These are phyloP conservation scores for Anabas testudineus DNA, from an alignment of 2,797 vertebrate species.

Conservation along the genomic window DNA sequence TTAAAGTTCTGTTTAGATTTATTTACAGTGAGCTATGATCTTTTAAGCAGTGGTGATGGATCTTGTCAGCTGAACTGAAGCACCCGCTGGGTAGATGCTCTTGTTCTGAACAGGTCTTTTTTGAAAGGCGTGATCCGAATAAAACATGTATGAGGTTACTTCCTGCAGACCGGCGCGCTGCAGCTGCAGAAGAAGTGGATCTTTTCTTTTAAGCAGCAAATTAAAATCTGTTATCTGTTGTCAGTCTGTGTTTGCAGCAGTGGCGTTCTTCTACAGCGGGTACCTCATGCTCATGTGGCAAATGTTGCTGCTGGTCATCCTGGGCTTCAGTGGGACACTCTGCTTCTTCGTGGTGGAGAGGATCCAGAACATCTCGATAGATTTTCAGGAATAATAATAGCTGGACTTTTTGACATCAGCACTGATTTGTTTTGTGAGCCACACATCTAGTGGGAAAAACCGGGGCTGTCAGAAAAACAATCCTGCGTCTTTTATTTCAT, in stretches of 20 bases:
- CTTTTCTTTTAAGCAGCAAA: background rate
- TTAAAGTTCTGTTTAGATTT: background rate
- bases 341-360: constrained; percentile 87
- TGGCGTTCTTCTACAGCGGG: constrained; percentile 88
- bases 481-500: constrained; percentile 17
- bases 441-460: background rate
- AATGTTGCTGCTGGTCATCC: constrained; percentile 83
- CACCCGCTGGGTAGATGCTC: too few species aligned
- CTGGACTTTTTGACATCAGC: background rate
- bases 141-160: background rate
- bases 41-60: background rate
- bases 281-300: constrained; percentile 84
- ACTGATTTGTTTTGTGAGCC: constrained; percentile 1
- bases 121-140: too few species aligned
- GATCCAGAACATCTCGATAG: constrained; percentile 70
- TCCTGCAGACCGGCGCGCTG: background rate
- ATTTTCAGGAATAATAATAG: constrained; percentile 72
- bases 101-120: too few species aligned
- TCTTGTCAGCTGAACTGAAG: too few species aligned
- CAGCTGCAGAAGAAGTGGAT: background rate
- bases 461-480: background rate
- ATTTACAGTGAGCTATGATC: background rate
- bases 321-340: constrained; percentile 84
- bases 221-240: background rate
- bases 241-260: constrained; percentile 86